Base-by-base conservation (phyloP, 2,113 vertebrate genomes). In the Forbesichthys papilliferus region DNA sequence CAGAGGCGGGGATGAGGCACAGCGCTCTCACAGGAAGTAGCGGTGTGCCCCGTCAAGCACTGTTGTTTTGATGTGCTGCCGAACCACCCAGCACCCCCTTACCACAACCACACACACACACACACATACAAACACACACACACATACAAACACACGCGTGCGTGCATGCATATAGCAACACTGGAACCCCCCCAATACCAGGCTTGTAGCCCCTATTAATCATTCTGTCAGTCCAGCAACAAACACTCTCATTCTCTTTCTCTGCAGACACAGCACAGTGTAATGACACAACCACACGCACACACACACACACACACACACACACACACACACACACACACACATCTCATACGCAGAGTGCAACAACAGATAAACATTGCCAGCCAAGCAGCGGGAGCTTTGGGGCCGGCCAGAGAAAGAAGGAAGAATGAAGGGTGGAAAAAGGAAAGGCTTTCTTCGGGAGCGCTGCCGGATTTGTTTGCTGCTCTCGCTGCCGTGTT, bases 31-130 rank as follows among this genome's bases (percentile, higher is more conserved):
- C 79, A 81, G 83, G 81, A 90, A 87, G 85, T 79, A 62, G 77
- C 16, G 33, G 81, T 78, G 81, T 80, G 86, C 73, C 80, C 68
- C 12, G 53, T 54, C 78, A 85, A 86, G 84, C 73, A 73, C 75
- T 86, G 79, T 86, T 90, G 84, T 80, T 87, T 91, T 91, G 87
- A 90, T 91, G 87, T 88, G 75, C 74, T 80, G 77, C 71, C 33
- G 57, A 83, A 79, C 74, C 77, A 68, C 69, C 68, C 20, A 20
- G 20, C 20, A 20, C 68, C 80, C 84, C 87, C 61, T 66, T 54
- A 13, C 53, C 74, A 67, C 59, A 79, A 65, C 69, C 66, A 51
- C 69, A 71, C 53, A 13, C 63, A 65, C 61, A 51, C 59, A 66
- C 58, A 6, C 62, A 68, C 48, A 55, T 78, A 6, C 54, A 6